phyloP scores from a whole-genome alignment of 2,888 invertebrate genomes.

The Camponotus fellah region DNA sequence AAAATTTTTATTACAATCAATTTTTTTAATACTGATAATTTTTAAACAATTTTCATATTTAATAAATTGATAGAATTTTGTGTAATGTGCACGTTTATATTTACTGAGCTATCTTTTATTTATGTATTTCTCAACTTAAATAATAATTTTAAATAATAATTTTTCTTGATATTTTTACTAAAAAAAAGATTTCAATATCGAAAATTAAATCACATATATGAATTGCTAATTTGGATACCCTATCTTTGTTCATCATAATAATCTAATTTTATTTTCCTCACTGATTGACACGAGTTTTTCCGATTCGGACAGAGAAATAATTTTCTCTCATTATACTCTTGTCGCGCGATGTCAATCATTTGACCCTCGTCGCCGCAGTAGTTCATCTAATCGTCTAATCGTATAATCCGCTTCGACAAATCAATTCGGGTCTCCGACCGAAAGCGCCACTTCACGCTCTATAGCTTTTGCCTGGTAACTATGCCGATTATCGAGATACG shows the following conservation, averaged over 20 bases:
- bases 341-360: constrained; percentile 77
- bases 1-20: not conserved
- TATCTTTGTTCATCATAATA: not conserved
- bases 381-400: constrained; percentile 74
- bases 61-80: not conserved
- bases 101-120: not conserved
- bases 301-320: constrained; percentile 73
- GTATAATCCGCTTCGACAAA: constrained; percentile 77
- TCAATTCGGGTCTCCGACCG: constrained; percentile 67
- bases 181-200: not conserved
- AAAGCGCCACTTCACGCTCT: constrained; percentile 56
- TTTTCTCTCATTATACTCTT: constrained; percentile 78
- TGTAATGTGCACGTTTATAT: not conserved
- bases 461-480: constrained; percentile 48
- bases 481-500: constrained; percentile 35
- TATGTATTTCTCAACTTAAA: not conserved
- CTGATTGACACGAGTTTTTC: constrained; percentile 70
- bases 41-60: not conserved
- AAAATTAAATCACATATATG: constrained; percentile 7
- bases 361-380: constrained; percentile 65
- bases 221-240: not conserved
- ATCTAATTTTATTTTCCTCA: constrained; percentile 58
- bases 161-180: not conserved
- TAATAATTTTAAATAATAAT: too few relatives aligned
- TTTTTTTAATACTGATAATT: not conserved